These are phyloP conservation scores for Telenomus remus DNA, from an alignment of 1,140 invertebrate genomes.

Conservation along the genomic window DNA sequence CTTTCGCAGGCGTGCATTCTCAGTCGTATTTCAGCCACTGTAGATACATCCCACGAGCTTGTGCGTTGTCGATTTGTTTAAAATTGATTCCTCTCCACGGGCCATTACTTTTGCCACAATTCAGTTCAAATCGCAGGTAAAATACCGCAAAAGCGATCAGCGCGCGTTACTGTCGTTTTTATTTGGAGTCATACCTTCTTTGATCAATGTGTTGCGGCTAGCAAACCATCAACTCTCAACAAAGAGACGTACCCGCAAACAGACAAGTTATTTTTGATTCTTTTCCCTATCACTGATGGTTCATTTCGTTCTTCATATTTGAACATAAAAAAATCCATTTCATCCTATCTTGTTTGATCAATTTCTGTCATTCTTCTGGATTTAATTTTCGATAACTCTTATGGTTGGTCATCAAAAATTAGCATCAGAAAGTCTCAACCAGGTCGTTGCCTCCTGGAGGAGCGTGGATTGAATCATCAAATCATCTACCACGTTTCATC, in stretches of 20 bases:
- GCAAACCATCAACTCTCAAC: conserved; percentile 26
- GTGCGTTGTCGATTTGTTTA: conserved; percentile 46
- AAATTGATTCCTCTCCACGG: conserved; percentile 58
- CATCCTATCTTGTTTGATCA: too few species aligned
- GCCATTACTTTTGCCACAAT: conserved; percentile 52
- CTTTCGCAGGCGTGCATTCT: conserved; percentile 1
- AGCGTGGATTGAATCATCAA: conserved; percentile 16
- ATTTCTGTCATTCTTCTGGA: too few species aligned
- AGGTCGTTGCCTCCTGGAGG: conserved; percentile 13
- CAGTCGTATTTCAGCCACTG: conserved; percentile 40
- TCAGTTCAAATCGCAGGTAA: conserved; percentile 52
- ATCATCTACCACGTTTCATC: conserved; percentile 27
- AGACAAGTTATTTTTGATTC: background rate
- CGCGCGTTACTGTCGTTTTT: conserved; percentile 36
- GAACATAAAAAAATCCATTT: too few species aligned
- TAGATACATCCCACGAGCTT: conserved; percentile 31
- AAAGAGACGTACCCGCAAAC: conserved; percentile 2
- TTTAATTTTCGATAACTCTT: too few species aligned
- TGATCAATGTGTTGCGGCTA: conserved; percentile 38
- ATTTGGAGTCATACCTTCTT: conserved; percentile 34
- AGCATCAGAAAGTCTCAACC: conserved; percentile 15
- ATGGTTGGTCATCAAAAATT: conserved; percentile 5
- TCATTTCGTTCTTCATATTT: too few species aligned
- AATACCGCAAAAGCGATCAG: conserved; percentile 49
- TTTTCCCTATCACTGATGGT: too few species aligned